A percentile compares a stretch with the other conserved stretches of the same genome.
Evolutionary conservation across 2,113 vertebrate genomes (phyloP).

Genomic region (Petaurus breviceps): DNA sequence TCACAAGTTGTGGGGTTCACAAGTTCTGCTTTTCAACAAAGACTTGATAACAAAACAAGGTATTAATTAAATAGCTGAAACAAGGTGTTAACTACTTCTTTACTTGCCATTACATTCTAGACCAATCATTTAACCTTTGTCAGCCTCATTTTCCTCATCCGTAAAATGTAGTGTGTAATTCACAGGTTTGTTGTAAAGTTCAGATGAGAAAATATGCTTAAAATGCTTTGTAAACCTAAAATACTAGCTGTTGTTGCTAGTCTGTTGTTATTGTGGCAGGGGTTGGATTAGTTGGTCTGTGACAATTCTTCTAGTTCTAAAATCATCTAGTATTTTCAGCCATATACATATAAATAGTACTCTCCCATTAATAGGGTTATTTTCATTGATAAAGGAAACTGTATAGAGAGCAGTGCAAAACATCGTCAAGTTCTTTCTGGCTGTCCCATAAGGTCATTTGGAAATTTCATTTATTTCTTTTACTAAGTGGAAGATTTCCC

Average conservation of each 20-base stretch:
- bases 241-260: not conserved
- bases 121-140: not conserved
- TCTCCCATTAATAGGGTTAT: not conserved
- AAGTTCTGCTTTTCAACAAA: too few relatives aligned
- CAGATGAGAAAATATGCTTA: not conserved
- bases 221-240: not conserved
- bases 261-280: not conserved
- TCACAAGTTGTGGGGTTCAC: too few relatives aligned
- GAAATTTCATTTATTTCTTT: not conserved
- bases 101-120: too few relatives aligned
- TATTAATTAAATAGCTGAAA: too few relatives aligned
- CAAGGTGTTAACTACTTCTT: too few relatives aligned
- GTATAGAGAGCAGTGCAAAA: not conserved
- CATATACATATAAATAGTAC: not conserved
- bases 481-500: not conserved
- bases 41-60: too few relatives aligned
- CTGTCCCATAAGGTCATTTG: not conserved
- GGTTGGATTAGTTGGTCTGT: not conserved
- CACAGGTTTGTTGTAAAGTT: not conserved
- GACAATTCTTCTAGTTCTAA: not conserved
- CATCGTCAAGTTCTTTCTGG: not conserved
- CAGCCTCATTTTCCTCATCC: not conserved
- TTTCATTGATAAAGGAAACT: not conserved
- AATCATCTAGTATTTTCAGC: not conserved
- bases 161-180: not conserved